Evolutionary conservation across 2,888 invertebrate genomes (phyloP).

Genomic region (Conops quadrifasciatus): DNA sequence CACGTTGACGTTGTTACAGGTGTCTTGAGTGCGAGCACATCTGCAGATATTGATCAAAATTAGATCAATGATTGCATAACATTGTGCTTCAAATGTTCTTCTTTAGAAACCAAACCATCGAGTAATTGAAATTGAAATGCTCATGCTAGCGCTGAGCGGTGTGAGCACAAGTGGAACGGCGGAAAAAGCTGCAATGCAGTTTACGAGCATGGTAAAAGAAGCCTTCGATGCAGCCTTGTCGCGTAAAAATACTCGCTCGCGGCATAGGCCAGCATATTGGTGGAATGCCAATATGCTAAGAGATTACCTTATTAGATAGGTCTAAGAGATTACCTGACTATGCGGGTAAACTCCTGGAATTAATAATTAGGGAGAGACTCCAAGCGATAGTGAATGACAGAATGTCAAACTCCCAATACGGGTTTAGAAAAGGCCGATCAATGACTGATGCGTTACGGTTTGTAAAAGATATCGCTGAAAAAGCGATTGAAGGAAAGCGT

Average conservation of each 20-base stretch:
- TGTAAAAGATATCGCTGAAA: neutral
- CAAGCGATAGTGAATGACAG: neutral
- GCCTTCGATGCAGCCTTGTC: neutral
- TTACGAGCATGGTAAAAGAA: neutral
- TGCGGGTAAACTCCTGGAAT: neutral
- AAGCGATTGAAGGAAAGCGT: neutral
- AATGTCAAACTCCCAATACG: neutral
- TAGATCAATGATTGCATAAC: neutral
- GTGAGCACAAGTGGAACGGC: conserved; percentile 4
- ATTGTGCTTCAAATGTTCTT: neutral
- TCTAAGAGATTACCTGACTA: neutral
- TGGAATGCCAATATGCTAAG: neutral
- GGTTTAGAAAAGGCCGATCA: too few species aligned
- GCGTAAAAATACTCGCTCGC: neutral
- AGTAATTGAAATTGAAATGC: neutral
- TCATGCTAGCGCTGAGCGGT: neutral
- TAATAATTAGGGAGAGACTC: neutral
- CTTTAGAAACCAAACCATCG: neutral
- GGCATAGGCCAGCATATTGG: neutral
- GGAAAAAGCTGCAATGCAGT: neutral
- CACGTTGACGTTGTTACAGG: too few species aligned
- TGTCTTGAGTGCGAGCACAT: conserved; percentile 4
- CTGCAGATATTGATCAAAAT: neutral
- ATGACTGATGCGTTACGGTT: neutral
- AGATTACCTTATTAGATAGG: neutral